Conservation (phyloP, 2,797 vertebrate genomes). For the Mionectes olivaceus region DNA sequence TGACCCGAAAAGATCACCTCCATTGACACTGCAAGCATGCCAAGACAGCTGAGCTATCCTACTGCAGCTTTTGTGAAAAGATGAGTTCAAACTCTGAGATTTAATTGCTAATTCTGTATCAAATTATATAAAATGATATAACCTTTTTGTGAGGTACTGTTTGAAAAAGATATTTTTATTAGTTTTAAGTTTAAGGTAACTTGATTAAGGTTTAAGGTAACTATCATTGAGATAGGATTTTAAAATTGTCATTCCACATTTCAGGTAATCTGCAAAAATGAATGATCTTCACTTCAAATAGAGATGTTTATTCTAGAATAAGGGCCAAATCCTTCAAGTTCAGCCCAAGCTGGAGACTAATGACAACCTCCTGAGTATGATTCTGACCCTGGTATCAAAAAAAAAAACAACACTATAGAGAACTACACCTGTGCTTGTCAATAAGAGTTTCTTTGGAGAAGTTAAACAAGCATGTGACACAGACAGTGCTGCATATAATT, state of each 20-base stretch:
- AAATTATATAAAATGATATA: neutral
- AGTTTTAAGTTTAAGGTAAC: constrained; percentile 12
- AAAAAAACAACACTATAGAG: neutral
- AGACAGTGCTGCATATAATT: constrained; percentile 5
- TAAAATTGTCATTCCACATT: neutral
- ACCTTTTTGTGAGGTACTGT: neutral
- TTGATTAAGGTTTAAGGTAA: neutral
- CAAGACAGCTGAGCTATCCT: neutral
- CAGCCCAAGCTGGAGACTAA: neutral
- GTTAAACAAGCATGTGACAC: constrained; percentile 21
- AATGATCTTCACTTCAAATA: constrained; percentile 8
- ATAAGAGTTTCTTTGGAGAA: neutral
- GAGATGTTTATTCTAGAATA: neutral
- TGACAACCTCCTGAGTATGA: neutral
- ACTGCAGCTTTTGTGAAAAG: neutral
- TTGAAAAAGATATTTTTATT: constrained; percentile 19
- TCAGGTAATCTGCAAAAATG: constrained; percentile 9
- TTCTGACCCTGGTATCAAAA: neutral
- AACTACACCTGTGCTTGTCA: constrained; percentile 7
- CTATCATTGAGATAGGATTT: neutral
- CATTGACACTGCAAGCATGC: neutral
- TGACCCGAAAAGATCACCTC: neutral
- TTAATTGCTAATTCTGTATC: neutral
- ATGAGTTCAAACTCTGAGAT: neutral
- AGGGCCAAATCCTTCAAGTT: neutral